Evolutionary conservation across 2,113 vertebrate species (phyloP).

Genomic region (Scortum barcoo): DNA sequence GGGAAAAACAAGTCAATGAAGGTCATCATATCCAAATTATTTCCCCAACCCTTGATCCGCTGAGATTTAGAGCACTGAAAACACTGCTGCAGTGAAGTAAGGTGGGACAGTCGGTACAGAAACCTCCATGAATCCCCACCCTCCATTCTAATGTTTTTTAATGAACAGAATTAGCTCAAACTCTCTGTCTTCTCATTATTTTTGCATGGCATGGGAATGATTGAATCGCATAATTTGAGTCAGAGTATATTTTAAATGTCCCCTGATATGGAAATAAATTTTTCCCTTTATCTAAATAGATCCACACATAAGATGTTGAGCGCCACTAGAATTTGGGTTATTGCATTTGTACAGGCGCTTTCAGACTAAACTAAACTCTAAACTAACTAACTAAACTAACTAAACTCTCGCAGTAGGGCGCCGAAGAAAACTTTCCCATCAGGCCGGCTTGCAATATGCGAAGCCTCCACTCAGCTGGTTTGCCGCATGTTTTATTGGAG

Average conservation of each 20-base stretch:
- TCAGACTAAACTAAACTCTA: too few relatives aligned
- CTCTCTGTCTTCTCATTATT: constrained; percentile 55
- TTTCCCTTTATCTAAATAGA: constrained; percentile 50
- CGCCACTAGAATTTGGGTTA: constrained; percentile 25
- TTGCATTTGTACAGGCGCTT: neutral
- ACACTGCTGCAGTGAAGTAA: neutral
- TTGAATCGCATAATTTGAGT: constrained; percentile 43
- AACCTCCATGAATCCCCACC: constrained; percentile 14
- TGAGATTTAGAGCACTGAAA: neutral
- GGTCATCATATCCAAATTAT: constrained; percentile 23
- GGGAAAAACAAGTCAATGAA: constrained; percentile 26
- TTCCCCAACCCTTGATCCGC: neutral
- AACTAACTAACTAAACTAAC: too few relatives aligned
- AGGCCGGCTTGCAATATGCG: neutral
- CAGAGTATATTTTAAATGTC: constrained; percentile 51
- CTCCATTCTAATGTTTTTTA: constrained; percentile 36
- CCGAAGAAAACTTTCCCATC: constrained; percentile 13
- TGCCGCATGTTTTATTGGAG: constrained; percentile 9
- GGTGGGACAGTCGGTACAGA: neutral
- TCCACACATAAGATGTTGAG: constrained; percentile 24
- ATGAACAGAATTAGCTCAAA: constrained; percentile 47
- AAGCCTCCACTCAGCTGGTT: constrained; percentile 30
- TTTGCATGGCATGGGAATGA: constrained; percentile 39
- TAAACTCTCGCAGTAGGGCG: too few relatives aligned
- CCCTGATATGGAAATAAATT: constrained; percentile 6